Evolutionary conservation across 2,888 invertebrate genomes (phyloP).

Genomic region (Synergus itoensis): DNA sequence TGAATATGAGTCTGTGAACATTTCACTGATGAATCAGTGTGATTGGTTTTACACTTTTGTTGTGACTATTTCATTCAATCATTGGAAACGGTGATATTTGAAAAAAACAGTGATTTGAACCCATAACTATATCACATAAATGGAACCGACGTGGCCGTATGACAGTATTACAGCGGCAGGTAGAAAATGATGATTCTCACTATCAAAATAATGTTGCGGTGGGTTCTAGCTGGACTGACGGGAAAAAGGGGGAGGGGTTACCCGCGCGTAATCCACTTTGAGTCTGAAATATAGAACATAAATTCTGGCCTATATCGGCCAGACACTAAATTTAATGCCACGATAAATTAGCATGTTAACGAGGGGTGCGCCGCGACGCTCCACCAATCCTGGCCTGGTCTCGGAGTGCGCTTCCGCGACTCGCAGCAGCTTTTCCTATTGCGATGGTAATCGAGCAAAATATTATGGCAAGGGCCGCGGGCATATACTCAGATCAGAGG

Average conservation of each 20-base stretch:
- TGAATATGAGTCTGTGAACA: too few species aligned
- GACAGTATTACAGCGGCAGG: slow-evolving; percentile 48
- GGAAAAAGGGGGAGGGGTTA: slow-evolving; percentile 48
- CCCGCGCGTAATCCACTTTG: slow-evolving; percentile 66
- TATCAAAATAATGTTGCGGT: slow-evolving; percentile 55
- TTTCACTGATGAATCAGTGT: too few species aligned
- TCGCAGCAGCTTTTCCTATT: slow-evolving; percentile 66
- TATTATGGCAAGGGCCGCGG: slow-evolving; percentile 73
- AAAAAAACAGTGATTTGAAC: background rate
- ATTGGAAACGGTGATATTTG: slow-evolving; percentile 39
- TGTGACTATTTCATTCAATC: too few species aligned
- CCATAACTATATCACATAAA: slow-evolving; percentile 44
- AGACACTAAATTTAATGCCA: slow-evolving; percentile 71
- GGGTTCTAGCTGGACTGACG: slow-evolving; percentile 49
- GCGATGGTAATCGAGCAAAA: slow-evolving; percentile 75
- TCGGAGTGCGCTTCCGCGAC: slow-evolving; percentile 44
- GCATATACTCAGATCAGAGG: slow-evolving; percentile 61
- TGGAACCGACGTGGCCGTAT: slow-evolving; percentile 50
- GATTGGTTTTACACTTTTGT: too few species aligned
- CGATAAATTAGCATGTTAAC: slow-evolving; percentile 77
- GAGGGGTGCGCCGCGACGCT: slow-evolving; percentile 56
- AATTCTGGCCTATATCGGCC: slow-evolving; percentile 64
- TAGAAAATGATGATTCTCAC: slow-evolving; percentile 56
- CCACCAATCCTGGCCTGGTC: slow-evolving; percentile 32
- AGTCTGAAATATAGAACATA: slow-evolving; percentile 71